Evolutionary conservation across 2,113 vertebrate genomes (phyloP), one percentile per base, ranked within the genome.

Genomic region (Camelus bactrianus): DNA sequence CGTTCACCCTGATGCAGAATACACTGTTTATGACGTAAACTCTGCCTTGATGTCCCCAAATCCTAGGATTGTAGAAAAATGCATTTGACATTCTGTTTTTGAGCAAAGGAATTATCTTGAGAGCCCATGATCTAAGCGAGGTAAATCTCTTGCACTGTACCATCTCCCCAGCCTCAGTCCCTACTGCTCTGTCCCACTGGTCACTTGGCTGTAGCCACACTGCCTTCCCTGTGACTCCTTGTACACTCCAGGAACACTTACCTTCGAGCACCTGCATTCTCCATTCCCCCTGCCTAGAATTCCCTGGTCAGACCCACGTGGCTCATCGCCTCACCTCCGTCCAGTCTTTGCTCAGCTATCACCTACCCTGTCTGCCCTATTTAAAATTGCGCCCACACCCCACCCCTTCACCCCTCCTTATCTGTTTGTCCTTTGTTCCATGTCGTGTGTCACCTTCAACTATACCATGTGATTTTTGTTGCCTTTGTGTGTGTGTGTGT

Each of bases 31-130:
- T 67, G 48, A 54, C 58, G 75, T 88, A 30, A 62, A 67, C 58
- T 87, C 84, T 67, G 32, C 88, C 64, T 95, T 42, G 42, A 69
- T 95, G 86, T 96, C 48, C 28, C 76, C 70, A 97, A 95, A 79
- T 73, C 73, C 83, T 76, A 84, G 24, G 46, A 38, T 87, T 87
- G 26, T 69, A 42, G 35, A n/a, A 35, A 80, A 72, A 88, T 60
- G 52, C 93, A 69, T 60, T 50, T 20, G 8, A n/a, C 72, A 30
- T 79, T 82, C 38, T 77, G n/a, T 38, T 93, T 95, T 77, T 87
- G 32, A 96, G 65, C 32, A 70, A 52, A 91, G 19, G 19, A 48
- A 81, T 97, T 81, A 42, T 30, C 65, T 81, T 92, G 84, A 30
- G 84, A 83, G 16, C 12, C 58, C 81, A 0, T 77, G 42, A 42